Evolutionary conservation across 2,797 vertebrate genomes (phyloP).

Genomic region (Psittacula echo): DNA sequence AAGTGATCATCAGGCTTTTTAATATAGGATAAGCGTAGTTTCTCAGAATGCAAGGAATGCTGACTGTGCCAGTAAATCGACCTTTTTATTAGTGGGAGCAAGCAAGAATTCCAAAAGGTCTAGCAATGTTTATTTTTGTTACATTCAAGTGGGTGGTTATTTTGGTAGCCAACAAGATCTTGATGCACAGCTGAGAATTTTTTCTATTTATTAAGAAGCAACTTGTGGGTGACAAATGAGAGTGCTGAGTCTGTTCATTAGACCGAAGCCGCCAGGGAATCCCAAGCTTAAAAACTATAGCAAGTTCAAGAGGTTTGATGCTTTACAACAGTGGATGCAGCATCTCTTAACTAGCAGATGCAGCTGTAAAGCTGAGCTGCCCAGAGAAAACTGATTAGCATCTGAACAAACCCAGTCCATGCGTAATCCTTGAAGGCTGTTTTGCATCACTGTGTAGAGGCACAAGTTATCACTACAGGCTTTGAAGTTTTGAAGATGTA

Average conservation of each 20-base stretch:
- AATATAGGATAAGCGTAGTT: not conserved
- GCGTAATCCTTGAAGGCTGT: not conserved
- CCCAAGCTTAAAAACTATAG: not conserved
- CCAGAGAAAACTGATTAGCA: not conserved
- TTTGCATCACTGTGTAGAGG: not conserved
- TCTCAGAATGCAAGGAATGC: not conserved
- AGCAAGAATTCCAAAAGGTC: not conserved
- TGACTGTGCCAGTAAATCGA: not conserved
- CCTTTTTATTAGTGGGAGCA: not conserved
- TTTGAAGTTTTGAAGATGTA: not conserved
- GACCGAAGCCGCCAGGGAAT: not conserved
- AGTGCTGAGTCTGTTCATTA: not conserved
- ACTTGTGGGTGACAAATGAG: not conserved
- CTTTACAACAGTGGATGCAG: not conserved
- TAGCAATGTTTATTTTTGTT: slow-evolving; percentile 1
- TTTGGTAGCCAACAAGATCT: slow-evolving; percentile 9
- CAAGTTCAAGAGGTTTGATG: not conserved
- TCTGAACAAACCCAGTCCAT: not conserved
- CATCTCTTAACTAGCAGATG: not conserved
- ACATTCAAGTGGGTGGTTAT: not conserved
- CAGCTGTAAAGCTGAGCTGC: not conserved
- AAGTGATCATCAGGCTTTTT: not conserved
- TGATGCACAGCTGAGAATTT: slow-evolving; percentile 46
- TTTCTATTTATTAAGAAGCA: slow-evolving; percentile 1
- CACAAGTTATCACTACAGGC: not conserved